Base-by-base conservation (phyloP, 64 coral and sea anemone species). In the Cladopsammia gracilis region DNA sequence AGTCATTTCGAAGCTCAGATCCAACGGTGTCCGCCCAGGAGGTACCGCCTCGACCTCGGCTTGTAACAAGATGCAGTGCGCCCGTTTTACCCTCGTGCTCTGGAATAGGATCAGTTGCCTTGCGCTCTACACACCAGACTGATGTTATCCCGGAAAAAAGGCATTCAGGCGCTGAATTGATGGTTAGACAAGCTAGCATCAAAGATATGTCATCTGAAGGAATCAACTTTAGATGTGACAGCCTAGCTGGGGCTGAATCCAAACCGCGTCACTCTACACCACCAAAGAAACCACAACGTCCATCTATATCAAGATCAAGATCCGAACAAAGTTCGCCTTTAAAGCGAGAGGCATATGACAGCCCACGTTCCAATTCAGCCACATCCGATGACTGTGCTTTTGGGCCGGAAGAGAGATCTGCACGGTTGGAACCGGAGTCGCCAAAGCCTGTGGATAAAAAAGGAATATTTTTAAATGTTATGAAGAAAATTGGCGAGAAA, bases 391-490 rank as follows among this genome's bases (percentile, higher is more conserved):
- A 67, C 62, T 10, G 19, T 10, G 53, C 53, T 3, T 56, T 56
- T 5, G 50, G n/a, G 4, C 22, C 70, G 26, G 71, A 65, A 62
- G 57, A 22, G 6, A 59, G 10, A 75, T 4, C 46, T 4, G 52
- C 6, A 22, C 15, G 48, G 6, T 47, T 72, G n/a, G 65, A 86
- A 10, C 46, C 56, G 10, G 77, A 86, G 26, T 64, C 58, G 64
- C 57, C 57, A 58, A 84, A 59, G 16, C 87, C 77, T 10, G 62
- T 89, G 70, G 82, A 88, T 34, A 94, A 94, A 94, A 81, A 94
- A 62, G 92, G 88, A 89, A 94, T 94, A 73, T 98, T 94, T 75
- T 89, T 91, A 57, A 93, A 74, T 57, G 96, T 98, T 16, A 84
- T 98, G 53, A 94, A 90, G 67, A 94, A 89, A 48, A 86, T 98